Base-by-base conservation (phyloP, 1,140 invertebrate species). In the Watersipora subatra region DNA sequence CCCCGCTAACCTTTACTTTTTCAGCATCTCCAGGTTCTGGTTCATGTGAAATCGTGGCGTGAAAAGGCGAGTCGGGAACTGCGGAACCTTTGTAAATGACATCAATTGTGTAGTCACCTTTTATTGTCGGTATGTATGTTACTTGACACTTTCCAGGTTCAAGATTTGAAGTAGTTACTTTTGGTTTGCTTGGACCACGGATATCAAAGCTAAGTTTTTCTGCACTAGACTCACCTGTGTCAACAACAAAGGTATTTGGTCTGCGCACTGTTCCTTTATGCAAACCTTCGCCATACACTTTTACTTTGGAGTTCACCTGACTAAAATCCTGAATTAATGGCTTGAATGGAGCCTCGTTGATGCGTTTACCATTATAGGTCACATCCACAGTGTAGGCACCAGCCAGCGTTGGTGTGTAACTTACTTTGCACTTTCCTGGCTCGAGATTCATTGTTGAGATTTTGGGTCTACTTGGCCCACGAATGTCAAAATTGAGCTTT, bases 21-120 rank as follows among this genome's bases (percentile, higher is more conserved):
- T 89, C 90, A 30, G 95, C 92, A 77, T 98, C 93, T 57, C 94
- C 95, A 46, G 34, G n/a, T 7, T n/a, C n/a, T 12, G 34, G 34
- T 93, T 69, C 69, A 79, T 77, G 71, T 56, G 87, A 87, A 69
- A 28, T 28, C 63, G 2, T 24, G 25, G 46, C 69, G 65, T 75
- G 76, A 69, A 79, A 81, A 56, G 78, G 78, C 68, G 73, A 75
- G 71, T 78, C 78, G 61, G 73, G 69, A 66, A 80, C 78, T 69
- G 76, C 73, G 57, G 73, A 69, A 34, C 76, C 77, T 55, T 72
- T 74, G 64, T 95, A 97, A 76, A 96, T 96, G 70, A 98, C 85
- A 73, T 91, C 93, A 79, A 97, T 87, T 78, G 90, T 93, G 76
- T 97, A 97, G 79, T 94, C 90, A 64, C 95, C 94, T 3, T 92